These are phyloP conservation scores for Amia ocellicauda DNA, from an alignment of 2,113 vertebrate species.

Conservation along the genomic window DNA sequence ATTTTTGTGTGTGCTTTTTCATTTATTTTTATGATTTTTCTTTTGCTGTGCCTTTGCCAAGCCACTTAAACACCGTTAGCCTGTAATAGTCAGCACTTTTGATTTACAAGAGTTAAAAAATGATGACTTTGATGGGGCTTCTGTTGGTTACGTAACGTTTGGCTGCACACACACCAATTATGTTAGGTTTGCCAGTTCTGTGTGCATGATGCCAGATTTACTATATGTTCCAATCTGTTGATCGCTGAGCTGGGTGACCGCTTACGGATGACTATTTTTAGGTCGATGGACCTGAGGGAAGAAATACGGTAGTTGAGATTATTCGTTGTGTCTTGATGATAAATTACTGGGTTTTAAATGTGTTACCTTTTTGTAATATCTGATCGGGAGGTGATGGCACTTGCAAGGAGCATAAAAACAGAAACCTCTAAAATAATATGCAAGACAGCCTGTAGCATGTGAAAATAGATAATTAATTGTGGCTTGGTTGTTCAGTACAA, in stretches of 20 bases:
- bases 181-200: conserved; percentile 34
- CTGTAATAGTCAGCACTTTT: too few species aligned
- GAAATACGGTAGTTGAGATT: neutral
- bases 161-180: conserved; percentile 33
- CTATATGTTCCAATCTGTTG: conserved; percentile 33
- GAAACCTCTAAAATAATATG: too few species aligned
- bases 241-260: conserved; percentile 23
- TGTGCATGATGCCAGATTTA: neutral
- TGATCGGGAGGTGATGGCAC: too few species aligned
- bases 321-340: too few species aligned
- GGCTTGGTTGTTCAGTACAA: too few species aligned
- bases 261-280: conserved; percentile 6
- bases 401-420: too few species aligned
- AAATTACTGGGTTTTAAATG: too few species aligned
- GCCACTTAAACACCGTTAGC: conserved; percentile 9
- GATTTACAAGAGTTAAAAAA: conserved; percentile 32
- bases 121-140: conserved; percentile 31
- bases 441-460: too few species aligned
- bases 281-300: neutral
- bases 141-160: conserved; percentile 32
- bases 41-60: conserved; percentile 11
- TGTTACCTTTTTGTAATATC: too few species aligned
- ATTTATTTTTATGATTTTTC: conserved; percentile 1
- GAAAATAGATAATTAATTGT: too few species aligned
- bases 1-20: too few species aligned